These are phyloP conservation scores for Xylota sylvarum DNA, from an alignment of 2,888 invertebrate genomes.

Conservation along the genomic window DNA sequence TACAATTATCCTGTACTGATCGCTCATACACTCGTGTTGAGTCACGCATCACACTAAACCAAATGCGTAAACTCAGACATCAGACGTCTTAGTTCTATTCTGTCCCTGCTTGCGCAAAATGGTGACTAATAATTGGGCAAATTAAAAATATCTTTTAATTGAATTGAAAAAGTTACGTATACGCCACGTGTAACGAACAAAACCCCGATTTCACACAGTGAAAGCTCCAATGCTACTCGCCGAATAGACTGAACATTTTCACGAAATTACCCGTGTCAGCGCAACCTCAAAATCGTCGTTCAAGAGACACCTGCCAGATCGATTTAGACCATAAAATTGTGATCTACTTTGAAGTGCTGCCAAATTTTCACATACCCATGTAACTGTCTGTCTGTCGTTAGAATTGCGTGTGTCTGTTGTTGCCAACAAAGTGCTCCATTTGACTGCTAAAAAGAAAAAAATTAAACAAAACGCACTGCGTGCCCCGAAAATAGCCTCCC, in stretches of 20 bases:
- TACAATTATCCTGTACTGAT: neutral
- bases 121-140: constrained; percentile 25
- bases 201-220: constrained; percentile 36
- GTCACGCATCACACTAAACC: neutral
- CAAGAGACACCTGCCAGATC: constrained; percentile 59
- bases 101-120: constrained; percentile 5
- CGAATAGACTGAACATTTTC: constrained; percentile 15
- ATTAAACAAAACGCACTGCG: neutral
- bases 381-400: constrained; percentile 17
- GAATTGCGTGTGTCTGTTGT: constrained; percentile 3
- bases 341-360: constrained; percentile 71
- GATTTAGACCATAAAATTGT: constrained; percentile 57
- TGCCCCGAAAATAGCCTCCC: constrained; percentile 26
- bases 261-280: constrained; percentile 42
- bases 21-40: neutral
- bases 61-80: neutral
- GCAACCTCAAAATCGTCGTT: constrained; percentile 48
- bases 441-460: neutral
- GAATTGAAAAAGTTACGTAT: constrained; percentile 34
- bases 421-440: constrained; percentile 39
- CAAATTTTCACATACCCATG: constrained; percentile 47
- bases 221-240: constrained; percentile 24
- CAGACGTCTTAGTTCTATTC: constrained; percentile 6
- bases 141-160: neutral
- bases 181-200: constrained; percentile 43